Evolutionary conservation across 2,113 vertebrate species (phyloP).

Genomic region (Zosterops pallidus): DNA sequence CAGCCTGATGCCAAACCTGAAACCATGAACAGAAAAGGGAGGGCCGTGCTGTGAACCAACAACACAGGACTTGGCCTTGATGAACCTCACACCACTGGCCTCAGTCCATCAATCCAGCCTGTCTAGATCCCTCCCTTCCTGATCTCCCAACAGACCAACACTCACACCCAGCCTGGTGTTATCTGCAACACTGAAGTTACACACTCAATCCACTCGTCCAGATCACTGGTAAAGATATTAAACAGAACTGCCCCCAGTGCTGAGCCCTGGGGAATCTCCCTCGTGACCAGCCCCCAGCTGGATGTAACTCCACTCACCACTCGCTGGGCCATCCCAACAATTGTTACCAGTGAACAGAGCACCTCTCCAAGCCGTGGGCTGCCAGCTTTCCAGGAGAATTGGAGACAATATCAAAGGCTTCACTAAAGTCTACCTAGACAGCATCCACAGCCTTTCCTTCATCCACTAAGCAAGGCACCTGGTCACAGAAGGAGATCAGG

Average conservation of each 20-base stretch:
- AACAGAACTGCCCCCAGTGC: neutral
- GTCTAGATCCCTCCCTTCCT: neutral
- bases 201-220: rapidly evolving
- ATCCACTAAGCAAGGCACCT: neutral
- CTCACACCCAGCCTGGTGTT: neutral
- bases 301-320: too few species aligned
- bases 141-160: neutral
- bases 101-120: neutral
- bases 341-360: neutral
- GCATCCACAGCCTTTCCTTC: neutral
- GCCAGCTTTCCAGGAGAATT: neutral
- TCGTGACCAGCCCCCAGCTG: rapidly evolving
- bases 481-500: neutral
- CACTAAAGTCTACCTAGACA: neutral
- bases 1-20: neutral
- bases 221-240: too few species aligned
- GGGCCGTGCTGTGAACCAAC: too few species aligned
- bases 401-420: neutral
- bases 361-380: neutral
- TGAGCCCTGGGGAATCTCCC: neutral
- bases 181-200: neutral
- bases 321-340: rapidly evolving
- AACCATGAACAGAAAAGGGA: neutral
- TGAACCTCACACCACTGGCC: neutral
- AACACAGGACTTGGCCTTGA: too few species aligned